Percentiles rank a stretch among this genome's conserved stretches.
phyloP scores from a whole-genome alignment of 2,888 invertebrate species.

The Agrenia bidenticulata region DNA sequence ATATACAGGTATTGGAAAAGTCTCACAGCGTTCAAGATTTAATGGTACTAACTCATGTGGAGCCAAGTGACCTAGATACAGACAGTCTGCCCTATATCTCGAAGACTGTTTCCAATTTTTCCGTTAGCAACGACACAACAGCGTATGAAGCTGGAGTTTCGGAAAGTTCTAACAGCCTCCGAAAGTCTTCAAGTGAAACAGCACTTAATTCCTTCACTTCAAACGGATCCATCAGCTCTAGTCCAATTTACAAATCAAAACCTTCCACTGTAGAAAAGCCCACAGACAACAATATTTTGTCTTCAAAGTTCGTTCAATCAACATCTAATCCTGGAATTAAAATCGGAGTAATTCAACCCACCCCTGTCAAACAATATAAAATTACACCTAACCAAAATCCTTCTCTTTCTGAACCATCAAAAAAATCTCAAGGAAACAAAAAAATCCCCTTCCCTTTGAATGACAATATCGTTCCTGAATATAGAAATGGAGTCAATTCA shows the following conservation, averaged over 20 bases:
- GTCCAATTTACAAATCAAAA: too few species aligned
- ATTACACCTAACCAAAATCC: not conserved
- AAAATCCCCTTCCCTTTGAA: too few species aligned
- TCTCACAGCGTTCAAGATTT: slow-evolving; percentile 68
- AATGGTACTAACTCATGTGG: slow-evolving; percentile 68
- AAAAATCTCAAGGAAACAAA: too few species aligned
- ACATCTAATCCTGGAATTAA: slow-evolving; percentile 36
- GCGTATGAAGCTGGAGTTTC: not conserved
- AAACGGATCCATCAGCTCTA: too few species aligned
- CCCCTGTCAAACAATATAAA: slow-evolving; percentile 20
- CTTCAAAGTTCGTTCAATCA: slow-evolving; percentile 30
- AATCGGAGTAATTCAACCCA: slow-evolving; percentile 38
- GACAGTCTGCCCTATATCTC: slow-evolving; percentile 30
- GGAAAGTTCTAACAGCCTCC: not conserved
- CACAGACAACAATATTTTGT: slow-evolving; percentile 26
- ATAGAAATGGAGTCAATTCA: not conserved
- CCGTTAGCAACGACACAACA: not conserved
- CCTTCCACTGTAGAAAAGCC: not conserved
- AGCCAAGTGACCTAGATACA: slow-evolving; percentile 56
- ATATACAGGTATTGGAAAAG: slow-evolving; percentile 63
- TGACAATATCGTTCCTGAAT: too few species aligned
- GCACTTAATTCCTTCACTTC: too few species aligned
- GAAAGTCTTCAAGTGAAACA: too few species aligned
- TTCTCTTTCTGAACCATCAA: too few species aligned
- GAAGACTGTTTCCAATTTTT: not conserved